A percentile compares a stretch with the other conserved stretches of the same genome.
Conservation (phyloP, 2,888 invertebrate species). For the Panopea generosa region DNA sequence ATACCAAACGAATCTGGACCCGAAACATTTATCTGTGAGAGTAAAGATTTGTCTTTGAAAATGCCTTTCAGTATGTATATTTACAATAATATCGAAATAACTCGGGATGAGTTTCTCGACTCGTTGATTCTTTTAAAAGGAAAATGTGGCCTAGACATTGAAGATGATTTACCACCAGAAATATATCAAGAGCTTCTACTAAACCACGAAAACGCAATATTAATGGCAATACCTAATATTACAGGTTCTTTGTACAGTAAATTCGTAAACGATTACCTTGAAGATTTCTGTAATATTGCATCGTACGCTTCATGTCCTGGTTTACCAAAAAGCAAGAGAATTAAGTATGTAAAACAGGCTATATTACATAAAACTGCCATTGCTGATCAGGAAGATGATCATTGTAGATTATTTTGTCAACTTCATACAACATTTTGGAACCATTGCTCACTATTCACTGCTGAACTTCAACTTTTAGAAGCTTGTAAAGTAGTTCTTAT, state of each 20-base stretch:
- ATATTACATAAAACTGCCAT: constrained; percentile 2
- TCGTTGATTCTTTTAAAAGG: constrained; percentile 36
- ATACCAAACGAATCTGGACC: constrained; percentile 54
- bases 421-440: neutral
- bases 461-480: neutral
- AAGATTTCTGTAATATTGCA: constrained; percentile 39
- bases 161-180: constrained; percentile 57
- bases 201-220: constrained; percentile 45
- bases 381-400: neutral
- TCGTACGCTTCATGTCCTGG: constrained; percentile 1
- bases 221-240: constrained; percentile 19
- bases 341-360: neutral
- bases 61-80: constrained; percentile 59
- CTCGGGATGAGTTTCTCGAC: constrained; percentile 54
- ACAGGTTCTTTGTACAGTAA: neutral
- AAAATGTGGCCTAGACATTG: constrained; percentile 50
- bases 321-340: neutral
- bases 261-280: constrained; percentile 31
- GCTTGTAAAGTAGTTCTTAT: neutral
- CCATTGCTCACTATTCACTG: neutral
- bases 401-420: neutral
- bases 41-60: constrained; percentile 27
- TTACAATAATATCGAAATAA: constrained; percentile 46
- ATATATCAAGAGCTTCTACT: constrained; percentile 38
- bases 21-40: constrained; percentile 56